Evolutionary conservation across 2,888 invertebrate genomes (phyloP).

Genomic region (Meganola albula): DNA sequence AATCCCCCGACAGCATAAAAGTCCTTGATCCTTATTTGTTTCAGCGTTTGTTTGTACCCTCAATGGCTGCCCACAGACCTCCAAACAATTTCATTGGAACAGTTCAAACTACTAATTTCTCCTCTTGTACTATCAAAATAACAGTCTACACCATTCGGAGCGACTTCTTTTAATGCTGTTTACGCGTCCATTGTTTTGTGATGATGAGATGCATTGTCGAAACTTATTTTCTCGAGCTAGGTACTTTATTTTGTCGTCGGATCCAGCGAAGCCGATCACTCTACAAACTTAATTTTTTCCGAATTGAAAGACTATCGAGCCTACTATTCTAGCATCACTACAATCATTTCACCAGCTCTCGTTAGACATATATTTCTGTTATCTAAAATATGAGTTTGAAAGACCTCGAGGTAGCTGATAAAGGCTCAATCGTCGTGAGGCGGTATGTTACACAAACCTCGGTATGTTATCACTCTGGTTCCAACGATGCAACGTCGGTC

Average conservation of each 20-base stretch:
- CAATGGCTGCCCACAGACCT: too few relatives aligned
- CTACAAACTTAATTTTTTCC: conserved; percentile 81
- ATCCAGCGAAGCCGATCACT: conserved; percentile 84
- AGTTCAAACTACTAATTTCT: conserved; percentile 73
- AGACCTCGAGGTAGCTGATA: too few relatives aligned
- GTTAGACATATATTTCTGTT: conserved; percentile 82
- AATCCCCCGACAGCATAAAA: too few relatives aligned
- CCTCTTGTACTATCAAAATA: conserved; percentile 87
- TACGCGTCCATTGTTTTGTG: conserved; percentile 79
- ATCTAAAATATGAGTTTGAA: conserved; percentile 84
- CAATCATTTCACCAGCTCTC: conserved; percentile 82
- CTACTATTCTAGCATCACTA: conserved; percentile 86
- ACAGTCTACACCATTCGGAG: conserved; percentile 79
- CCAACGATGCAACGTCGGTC: too few relatives aligned
- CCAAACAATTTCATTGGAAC: too few relatives aligned
- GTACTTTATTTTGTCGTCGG: conserved; percentile 83
- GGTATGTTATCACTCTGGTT: too few relatives aligned
- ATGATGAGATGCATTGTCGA: conserved; percentile 84
- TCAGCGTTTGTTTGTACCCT: too few relatives aligned
- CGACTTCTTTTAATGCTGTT: conserved; percentile 73
- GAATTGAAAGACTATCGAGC: conserved; percentile 85
- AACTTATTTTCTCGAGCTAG: conserved; percentile 82
- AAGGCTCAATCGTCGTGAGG: too few relatives aligned
- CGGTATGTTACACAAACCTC: too few relatives aligned
- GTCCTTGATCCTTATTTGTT: too few relatives aligned